phyloP scores from a whole-genome alignment of 1,140 invertebrate genomes.

The Hycleus phaleratus region DNA sequence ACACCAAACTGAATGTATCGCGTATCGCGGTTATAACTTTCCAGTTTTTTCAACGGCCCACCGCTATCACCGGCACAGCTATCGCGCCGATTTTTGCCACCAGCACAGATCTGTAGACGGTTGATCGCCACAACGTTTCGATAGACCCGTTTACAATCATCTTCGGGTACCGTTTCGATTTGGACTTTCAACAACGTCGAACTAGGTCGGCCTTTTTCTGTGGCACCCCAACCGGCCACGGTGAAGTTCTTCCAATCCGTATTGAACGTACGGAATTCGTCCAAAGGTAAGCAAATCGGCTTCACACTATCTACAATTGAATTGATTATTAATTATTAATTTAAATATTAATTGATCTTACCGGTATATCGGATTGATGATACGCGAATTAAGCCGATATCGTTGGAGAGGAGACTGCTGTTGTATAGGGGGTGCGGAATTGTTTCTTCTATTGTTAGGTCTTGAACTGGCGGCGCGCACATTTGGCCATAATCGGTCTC shows the following conservation, averaged over 20 bases:
- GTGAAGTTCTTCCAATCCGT: constrained; percentile 32
- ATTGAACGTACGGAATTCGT: constrained; percentile 26
- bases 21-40: constrained; percentile 25
- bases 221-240: constrained; percentile 56
- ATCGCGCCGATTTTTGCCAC: constrained; percentile 44
- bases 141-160: constrained; percentile 8
- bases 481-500: constrained; percentile 35
- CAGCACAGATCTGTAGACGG: constrained; percentile 50
- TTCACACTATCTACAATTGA: constrained; percentile 39
- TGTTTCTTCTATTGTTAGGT: constrained; percentile 48
- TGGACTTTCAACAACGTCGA: constrained; percentile 44
- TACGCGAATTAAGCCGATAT: constrained; percentile 56
- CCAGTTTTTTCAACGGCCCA: constrained; percentile 23
- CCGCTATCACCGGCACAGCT: constrained; percentile 44
- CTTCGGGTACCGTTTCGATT: constrained; percentile 40
- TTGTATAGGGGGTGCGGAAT: constrained; percentile 50
- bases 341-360: background rate
- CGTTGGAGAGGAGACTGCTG: constrained; percentile 44
- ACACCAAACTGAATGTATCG: constrained; percentile 38
- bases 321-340: constrained; percentile 7
- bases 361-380: constrained; percentile 11
- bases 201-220: constrained; percentile 44
- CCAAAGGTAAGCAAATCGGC: constrained; percentile 52
- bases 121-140: constrained; percentile 29
- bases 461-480: constrained; percentile 53